phyloP scores from a whole-genome alignment of 2,797 vertebrate genomes.

The Sebastes elongatus region DNA sequence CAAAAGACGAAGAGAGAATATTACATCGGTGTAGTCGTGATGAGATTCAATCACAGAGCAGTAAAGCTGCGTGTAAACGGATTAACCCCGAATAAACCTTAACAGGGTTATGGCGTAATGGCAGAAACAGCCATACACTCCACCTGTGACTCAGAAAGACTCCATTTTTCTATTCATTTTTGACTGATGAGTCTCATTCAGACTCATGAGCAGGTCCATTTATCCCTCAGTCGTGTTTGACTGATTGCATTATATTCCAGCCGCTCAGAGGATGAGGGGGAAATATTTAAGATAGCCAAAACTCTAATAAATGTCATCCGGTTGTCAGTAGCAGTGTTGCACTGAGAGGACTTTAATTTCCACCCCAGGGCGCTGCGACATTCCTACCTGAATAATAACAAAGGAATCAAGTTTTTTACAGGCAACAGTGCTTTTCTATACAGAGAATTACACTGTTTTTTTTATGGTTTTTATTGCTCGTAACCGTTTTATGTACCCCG shows the following conservation, averaged over 20 bases:
- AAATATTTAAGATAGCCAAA: slow-evolving; percentile 17
- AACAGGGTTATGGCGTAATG: neutral
- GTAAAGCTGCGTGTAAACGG: slow-evolving; percentile 4
- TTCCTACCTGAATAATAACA: slow-evolving; percentile 47
- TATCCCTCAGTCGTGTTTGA: slow-evolving; percentile 56
- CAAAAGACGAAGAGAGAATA: neutral
- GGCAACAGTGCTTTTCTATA: slow-evolving; percentile 28
- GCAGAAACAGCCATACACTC: slow-evolving; percentile 3
- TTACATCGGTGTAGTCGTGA: neutral
- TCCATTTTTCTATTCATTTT: slow-evolving; percentile 16
- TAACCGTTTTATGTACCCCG: slow-evolving; percentile 51
- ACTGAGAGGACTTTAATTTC: slow-evolving; percentile 8
- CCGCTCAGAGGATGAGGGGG: slow-evolving; percentile 1
- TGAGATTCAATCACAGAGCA: slow-evolving; percentile 5
- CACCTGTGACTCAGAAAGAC: slow-evolving; percentile 14
- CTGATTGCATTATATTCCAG: slow-evolving; percentile 42
- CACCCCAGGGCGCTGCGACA: neutral
- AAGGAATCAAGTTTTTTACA: slow-evolving; percentile 42
- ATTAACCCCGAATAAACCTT: slow-evolving; percentile 17
- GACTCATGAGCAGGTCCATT: slow-evolving; percentile 56
- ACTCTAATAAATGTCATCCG: slow-evolving; percentile 44
- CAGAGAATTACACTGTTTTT: slow-evolving; percentile 10
- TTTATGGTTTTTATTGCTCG: slow-evolving; percentile 48
- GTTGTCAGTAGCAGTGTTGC: neutral
- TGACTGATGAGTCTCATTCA: slow-evolving; percentile 56